Evolutionary conservation across 2,113 vertebrate species (phyloP).

Genomic region (Vulpes vulpes): DNA sequence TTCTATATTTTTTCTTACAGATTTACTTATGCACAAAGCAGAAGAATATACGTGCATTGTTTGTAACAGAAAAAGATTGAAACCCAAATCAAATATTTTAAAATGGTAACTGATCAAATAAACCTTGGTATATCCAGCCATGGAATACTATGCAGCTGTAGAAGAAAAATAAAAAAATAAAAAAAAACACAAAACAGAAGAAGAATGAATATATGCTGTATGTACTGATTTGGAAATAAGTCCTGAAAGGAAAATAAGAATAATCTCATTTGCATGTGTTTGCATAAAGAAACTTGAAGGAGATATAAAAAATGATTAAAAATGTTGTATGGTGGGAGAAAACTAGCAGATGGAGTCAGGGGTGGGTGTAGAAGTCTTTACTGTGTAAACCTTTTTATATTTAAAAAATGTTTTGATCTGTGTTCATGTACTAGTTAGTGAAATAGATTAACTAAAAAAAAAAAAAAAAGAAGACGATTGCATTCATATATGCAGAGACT

Average conservation of each 20-base stretch:
- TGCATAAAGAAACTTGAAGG: constrained; percentile 69
- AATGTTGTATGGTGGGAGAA: constrained; percentile 77
- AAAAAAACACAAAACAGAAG: not conserved
- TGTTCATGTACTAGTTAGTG: constrained; percentile 61
- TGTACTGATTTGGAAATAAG: constrained; percentile 39
- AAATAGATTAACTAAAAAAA: not conserved
- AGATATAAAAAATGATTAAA: constrained; percentile 70
- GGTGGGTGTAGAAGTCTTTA: constrained; percentile 77
- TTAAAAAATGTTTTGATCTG: constrained; percentile 65
- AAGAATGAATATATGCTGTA: not conserved
- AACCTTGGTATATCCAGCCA: not conserved
- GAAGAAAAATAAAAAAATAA: not conserved
- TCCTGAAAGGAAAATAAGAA: constrained; percentile 43
- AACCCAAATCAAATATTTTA: constrained; percentile 19
- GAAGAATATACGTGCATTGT: not conserved
- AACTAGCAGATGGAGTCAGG: constrained; percentile 76
- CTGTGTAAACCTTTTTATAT: constrained; percentile 66
- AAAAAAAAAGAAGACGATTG: not conserved
- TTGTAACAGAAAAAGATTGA: not conserved
- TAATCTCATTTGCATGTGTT: constrained; percentile 70
- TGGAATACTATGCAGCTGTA: constrained; percentile 56
- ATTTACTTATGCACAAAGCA: not conserved
- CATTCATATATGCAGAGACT: constrained; percentile 24
- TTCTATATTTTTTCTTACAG: not conserved
- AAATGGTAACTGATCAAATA: not conserved